Base-by-base conservation (phyloP, 2,797 vertebrate species). In the Dermochelys coriacea region DNA sequence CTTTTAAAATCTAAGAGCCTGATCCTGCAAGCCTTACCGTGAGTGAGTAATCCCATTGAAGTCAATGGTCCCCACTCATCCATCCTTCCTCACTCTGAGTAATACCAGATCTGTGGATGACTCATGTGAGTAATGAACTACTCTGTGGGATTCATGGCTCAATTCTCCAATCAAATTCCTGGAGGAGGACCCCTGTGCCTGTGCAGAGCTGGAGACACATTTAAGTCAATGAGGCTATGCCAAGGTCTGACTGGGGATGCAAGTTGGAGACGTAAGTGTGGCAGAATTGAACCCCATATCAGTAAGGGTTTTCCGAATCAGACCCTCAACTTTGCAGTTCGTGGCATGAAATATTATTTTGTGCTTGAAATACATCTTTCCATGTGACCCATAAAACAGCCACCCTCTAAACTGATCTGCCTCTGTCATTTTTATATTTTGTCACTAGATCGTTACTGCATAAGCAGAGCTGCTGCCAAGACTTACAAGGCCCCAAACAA, bases 41-140 rank as follows among this genome's bases (percentile, higher is more conserved):
- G 93, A 80, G 85, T 1, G 3, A 90, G 50, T 29, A 59, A 80
- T 29, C 41, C 15, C 80, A 82, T n/a, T 49, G 37, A 93, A 94
- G 77, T 51, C 90, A 85, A 85, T 84, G 75, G n/a, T 52, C 1
- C 51, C 81, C 90, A 90, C 82, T 80, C 78, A 0, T 0, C 5
- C 78, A 88, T 82, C 68, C 50, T 2, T 0, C 49, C 37, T 95
- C 0, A 0, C 37, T 51, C 71, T 21, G 78, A 85, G 87, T 51
- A 93, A 88, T 91, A 95, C 89, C 87, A 91, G 59, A 92, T 95
- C 90, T 90, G 80, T 50, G 87, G 88, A 81, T 75, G 93, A 87
- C 90, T 94, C 93, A 95, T 15, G 23, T 2, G 15, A 93, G 94
- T 96, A 95, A 94, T 55, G 87, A 84, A 87, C 47, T 91, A 95